Base-by-base conservation (phyloP, 2,797 vertebrate genomes). In the Phrynocephalus guinanensis region DNA sequence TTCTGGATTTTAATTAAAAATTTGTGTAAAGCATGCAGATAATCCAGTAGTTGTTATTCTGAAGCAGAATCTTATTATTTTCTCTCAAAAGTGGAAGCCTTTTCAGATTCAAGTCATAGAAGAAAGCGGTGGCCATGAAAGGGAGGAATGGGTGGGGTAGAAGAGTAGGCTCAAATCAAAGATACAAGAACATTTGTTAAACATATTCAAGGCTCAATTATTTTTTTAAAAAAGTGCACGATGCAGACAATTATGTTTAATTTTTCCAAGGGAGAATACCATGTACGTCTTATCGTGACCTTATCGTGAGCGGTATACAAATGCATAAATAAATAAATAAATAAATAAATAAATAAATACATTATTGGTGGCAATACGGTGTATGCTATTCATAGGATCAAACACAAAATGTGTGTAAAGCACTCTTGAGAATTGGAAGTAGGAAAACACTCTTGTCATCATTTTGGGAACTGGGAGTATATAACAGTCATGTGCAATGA, bases 1-100 rank as follows among this genome's bases (percentile, higher is more conserved):
- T 84, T 88, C 78, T 84, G n/a, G 56, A 88, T 88, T 84, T 88
- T 88, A 73, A 73, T 85, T 44, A 44, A 85, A 88, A 84, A 81
- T 81, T 78, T 80, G 87, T 33, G 78, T 81, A 81, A 85, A 44
- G 87, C 83, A 85, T 76, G 83, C 83, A 88, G 83, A 68, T 88
- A 88, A 85, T 88, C 87, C 83, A 80, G 56, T 79, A 66, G 84
- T 84, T 88, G 71, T 88, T 84, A 88, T 88, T 80, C 83, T n/a
- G 78, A 80, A 81, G 83, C 56, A 44, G 70, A 56, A 6, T 88
- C 78, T 88, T 84, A 79, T 79, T 83, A 75, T 78, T 73, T 83
- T 44, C 78, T 82, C 66, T 72, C 38, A 48, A 79, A 83, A 52
- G 28, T 22, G 50, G 52, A 76, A 33, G 52, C 8, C 77, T 33